Percentiles rank a stretch among this genome's conserved stretches.
Conservation (phyloP, 2,113 vertebrate species). For the Oophaga pumilio region DNA sequence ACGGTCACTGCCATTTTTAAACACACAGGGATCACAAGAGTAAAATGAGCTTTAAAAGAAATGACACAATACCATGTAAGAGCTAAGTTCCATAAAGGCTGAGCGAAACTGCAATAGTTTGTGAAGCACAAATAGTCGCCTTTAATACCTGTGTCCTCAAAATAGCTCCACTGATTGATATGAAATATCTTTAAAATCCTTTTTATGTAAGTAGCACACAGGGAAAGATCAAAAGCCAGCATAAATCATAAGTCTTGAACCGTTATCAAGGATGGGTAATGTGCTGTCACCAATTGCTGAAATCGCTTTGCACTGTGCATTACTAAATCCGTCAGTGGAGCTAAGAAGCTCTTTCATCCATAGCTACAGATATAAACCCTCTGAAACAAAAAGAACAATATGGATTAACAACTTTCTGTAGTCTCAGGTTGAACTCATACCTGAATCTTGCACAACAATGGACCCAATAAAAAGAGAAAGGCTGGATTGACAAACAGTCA, state of each 20-base stretch:
- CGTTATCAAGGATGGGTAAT: constrained; percentile 50
- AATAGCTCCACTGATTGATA: constrained; percentile 41
- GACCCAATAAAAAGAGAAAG: too few relatives aligned
- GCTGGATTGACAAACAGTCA: too few relatives aligned
- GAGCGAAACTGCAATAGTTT: not conserved
- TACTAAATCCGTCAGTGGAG: constrained; percentile 36
- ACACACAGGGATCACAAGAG: not conserved
- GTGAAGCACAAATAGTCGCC: not conserved
- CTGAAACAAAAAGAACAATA: constrained; percentile 16
- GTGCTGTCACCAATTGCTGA: constrained; percentile 49
- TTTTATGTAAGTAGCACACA: constrained; percentile 32
- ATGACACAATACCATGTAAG: not conserved
- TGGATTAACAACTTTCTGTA: not conserved
- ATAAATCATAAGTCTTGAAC: constrained; percentile 45
- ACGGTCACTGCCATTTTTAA: not conserved
- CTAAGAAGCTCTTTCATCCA: constrained; percentile 34
- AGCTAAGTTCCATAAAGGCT: not conserved
- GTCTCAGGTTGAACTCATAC: not conserved
- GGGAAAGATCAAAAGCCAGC: constrained; percentile 46
- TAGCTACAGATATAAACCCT: not conserved
- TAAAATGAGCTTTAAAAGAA: not conserved
- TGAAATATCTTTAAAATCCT: constrained; percentile 38
- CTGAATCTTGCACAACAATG: too few relatives aligned
- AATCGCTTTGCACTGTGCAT: constrained; percentile 19
- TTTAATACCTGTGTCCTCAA: not conserved